phyloP scores from a whole-genome alignment of 2,888 invertebrate species.

The Deilephila elpenor region DNA sequence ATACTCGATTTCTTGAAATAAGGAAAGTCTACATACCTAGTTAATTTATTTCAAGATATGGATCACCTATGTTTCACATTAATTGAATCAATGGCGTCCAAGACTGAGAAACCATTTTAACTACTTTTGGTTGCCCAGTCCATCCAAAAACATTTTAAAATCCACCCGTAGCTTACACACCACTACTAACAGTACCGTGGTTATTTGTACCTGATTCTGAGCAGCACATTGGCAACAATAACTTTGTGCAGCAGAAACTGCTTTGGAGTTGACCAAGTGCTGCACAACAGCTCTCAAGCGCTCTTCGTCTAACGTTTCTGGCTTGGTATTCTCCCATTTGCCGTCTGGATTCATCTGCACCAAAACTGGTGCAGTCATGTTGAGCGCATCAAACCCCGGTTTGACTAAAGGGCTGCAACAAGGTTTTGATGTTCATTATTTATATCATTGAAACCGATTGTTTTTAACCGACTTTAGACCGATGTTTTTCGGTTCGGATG shows the following conservation, averaged over 20 bases:
- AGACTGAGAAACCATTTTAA: too few relatives aligned
- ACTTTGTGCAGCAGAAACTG: conserved; percentile 68
- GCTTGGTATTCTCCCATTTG: conserved; percentile 68
- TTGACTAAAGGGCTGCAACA: conserved; percentile 26
- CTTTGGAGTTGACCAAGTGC: conserved; percentile 64
- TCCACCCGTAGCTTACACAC: background rate
- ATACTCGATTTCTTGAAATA: too few relatives aligned
- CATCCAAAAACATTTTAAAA: background rate
- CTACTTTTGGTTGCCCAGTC: too few relatives aligned
- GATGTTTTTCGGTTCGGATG: background rate
- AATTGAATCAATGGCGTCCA: too few relatives aligned
- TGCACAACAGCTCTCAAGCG: conserved; percentile 64
- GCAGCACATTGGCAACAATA: conserved; percentile 70
- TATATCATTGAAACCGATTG: background rate
- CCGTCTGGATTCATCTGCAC: conserved; percentile 74
- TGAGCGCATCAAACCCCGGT: conserved; percentile 30
- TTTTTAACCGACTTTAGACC: too few relatives aligned
- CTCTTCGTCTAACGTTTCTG: conserved; percentile 65
- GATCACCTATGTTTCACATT: too few relatives aligned
- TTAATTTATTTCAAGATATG: too few relatives aligned
- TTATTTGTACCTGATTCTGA: conserved; percentile 55
- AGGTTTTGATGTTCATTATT: background rate
- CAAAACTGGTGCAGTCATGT: conserved; percentile 43
- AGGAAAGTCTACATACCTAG: too few relatives aligned
- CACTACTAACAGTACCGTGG: background rate